Evolutionary conservation across 2,888 invertebrate species (phyloP).

Genomic region (Melitaea athalia): DNA sequence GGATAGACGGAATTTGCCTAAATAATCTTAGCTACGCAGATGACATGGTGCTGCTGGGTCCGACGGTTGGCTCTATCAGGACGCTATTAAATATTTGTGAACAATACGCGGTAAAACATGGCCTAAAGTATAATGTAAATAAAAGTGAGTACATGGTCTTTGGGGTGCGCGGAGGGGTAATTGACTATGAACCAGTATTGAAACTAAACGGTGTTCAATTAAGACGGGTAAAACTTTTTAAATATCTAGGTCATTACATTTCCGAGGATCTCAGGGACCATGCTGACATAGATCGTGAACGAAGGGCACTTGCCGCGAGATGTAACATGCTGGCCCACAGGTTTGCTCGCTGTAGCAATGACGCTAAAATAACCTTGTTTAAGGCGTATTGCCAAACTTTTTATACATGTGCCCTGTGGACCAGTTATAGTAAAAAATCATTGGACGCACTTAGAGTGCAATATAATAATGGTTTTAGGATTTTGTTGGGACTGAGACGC

Average conservation of each 20-base stretch:
- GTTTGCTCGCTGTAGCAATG: conserved; percentile 1
- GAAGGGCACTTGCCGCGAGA: conserved; percentile 32
- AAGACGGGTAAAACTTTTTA: background rate
- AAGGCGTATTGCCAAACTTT: conserved; percentile 12
- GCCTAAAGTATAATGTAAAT: background rate
- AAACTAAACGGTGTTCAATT: background rate
- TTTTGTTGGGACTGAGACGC: conserved; percentile 25
- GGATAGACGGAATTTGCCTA: conserved; percentile 10
- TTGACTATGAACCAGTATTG: background rate
- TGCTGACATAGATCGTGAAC: conserved; percentile 30
- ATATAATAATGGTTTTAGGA: conserved; percentile 30
- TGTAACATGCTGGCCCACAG: conserved; percentile 32
- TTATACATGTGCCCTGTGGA: conserved; percentile 10
- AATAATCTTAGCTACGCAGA: conserved; percentile 20
- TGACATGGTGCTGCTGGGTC: conserved; percentile 3
- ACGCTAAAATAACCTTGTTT: conserved; percentile 8
- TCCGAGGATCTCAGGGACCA: background rate
- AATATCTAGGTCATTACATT: background rate
- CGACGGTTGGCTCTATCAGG: background rate
- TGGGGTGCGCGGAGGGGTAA: background rate
- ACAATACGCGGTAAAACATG: background rate
- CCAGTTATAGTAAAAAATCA: no score
- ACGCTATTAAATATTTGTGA: background rate
- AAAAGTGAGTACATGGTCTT: background rate
- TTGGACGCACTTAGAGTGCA: conserved; percentile 5